Base-by-base conservation (phyloP, 1,140 invertebrate genomes). In the Mactra quadrangularis region DNA sequence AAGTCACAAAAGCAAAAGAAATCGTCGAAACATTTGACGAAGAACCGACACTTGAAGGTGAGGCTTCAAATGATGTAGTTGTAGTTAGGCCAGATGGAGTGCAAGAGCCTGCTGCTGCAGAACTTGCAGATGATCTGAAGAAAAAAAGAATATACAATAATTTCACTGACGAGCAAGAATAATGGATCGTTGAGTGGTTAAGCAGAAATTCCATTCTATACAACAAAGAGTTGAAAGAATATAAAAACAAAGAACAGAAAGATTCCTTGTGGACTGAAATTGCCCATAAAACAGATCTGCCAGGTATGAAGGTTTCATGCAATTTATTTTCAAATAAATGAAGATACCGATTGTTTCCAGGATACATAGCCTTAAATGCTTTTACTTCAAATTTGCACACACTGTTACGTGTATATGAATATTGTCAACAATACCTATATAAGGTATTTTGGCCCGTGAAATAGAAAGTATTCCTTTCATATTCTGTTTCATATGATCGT, bases 231-330 rank as follows among this genome's bases (percentile, higher is more conserved):
- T 55, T 55, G 53, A 55, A 22, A 55, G 27, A 55, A 55, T 22
- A 55, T 22, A 55, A 55, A 55, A 55, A 55, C 19, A 55, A n/a
- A 55, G 27, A 55, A n/a, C 4, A 55, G 27, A 55, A 55, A 55
- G 27, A 55, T 27, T 4, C n/a, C 7, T 22, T 27, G 53, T n/a
- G 53, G 53, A 19, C 53, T n/a, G 19, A 22, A 27, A 22, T n/a
- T 55, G 53, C 27, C 53, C 4, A 55, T 7, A 55, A n/a, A 55
- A 55, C n/a, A n/a, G 27, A 55, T 27, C 53, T 55, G 53, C 53
- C 53, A n/a, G n/a, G n/a, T 27, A 27, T 9, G 19, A 19, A 55
- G 27, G 19, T 22, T 55, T 22, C 19, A 27, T 55, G 53, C 53
- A 55, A 7, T 55, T 27, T 27, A n/a, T 55, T 55, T n/a, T 27